phyloP scores from a whole-genome alignment of 1,140 invertebrate species.

The Pogonognathellus flavescens region DNA sequence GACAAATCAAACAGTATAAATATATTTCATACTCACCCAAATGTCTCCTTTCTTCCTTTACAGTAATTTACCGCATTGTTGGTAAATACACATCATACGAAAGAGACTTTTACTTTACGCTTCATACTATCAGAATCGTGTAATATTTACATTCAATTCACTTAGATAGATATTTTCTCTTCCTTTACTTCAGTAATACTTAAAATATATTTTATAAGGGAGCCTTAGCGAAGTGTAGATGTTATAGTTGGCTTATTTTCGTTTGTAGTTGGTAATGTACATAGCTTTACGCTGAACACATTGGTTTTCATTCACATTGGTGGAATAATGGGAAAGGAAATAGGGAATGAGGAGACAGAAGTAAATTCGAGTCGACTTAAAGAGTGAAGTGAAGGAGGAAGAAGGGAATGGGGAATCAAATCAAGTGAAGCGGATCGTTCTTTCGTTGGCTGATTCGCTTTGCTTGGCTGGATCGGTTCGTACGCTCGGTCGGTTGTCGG shows the following conservation, averaged over 20 bases:
- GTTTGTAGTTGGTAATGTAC: neutral
- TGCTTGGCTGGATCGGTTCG: constrained; percentile 37
- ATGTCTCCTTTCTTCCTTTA: no score
- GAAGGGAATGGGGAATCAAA: constrained; percentile 40
- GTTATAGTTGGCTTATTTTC: neutral
- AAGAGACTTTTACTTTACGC: no score
- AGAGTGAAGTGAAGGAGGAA: constrained; percentile 22
- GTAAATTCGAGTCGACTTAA: neutral
- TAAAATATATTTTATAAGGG: no score
- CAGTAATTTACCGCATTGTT: no score
- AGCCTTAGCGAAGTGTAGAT: neutral
- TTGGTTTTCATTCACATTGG: no score
- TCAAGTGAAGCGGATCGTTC: constrained; percentile 52
- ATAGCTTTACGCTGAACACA: neutral
- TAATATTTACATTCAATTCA: no score
- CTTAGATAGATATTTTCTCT: no score
- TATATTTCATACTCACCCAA: no score
- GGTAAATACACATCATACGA: no score
- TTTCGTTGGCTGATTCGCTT: constrained; percentile 45
- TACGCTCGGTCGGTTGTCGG: constrained; percentile 44
- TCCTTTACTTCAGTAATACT: no score
- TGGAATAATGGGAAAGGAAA: constrained; percentile 18
- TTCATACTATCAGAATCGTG: no score
- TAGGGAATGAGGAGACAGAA: neutral
- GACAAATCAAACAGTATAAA: no score